Evolutionary conservation across 2,113 vertebrate genomes (phyloP).

Genomic region (Lycaon pictus): DNA sequence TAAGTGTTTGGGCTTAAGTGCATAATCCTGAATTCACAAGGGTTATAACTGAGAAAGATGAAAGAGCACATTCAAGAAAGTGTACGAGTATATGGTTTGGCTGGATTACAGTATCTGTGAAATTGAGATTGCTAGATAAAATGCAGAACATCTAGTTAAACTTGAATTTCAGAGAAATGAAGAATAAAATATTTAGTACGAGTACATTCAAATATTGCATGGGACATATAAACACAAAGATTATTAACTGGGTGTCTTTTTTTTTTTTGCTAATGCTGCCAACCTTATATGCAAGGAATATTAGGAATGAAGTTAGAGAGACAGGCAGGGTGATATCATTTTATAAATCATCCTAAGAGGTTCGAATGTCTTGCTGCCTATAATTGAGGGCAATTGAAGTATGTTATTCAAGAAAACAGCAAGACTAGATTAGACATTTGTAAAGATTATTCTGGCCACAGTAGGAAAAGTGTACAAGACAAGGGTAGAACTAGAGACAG

Average conservation of each 20-base stretch:
- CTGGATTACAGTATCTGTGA: background rate
- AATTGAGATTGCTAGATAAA: background rate
- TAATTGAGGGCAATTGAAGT: background rate
- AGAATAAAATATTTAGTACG: background rate
- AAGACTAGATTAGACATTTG: background rate
- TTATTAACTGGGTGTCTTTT: background rate
- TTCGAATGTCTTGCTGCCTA: background rate
- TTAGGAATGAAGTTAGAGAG: background rate
- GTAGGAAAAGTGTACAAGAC: background rate
- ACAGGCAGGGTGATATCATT: background rate
- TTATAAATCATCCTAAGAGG: background rate
- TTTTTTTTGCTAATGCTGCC: background rate
- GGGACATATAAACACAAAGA: background rate
- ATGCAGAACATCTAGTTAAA: background rate
- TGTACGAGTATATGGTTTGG: background rate
- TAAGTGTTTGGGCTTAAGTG: background rate
- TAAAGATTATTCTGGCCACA: background rate
- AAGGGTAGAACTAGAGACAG: background rate
- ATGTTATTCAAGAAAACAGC: background rate
- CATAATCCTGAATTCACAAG: background rate
- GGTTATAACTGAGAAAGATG: background rate
- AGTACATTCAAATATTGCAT: background rate
- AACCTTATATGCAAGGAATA: background rate
- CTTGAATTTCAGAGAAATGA: slow-evolving; percentile 22
- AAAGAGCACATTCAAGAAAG: background rate